Conservation (phyloP, 2,888 invertebrate species). For the Melanostoma scalare region DNA sequence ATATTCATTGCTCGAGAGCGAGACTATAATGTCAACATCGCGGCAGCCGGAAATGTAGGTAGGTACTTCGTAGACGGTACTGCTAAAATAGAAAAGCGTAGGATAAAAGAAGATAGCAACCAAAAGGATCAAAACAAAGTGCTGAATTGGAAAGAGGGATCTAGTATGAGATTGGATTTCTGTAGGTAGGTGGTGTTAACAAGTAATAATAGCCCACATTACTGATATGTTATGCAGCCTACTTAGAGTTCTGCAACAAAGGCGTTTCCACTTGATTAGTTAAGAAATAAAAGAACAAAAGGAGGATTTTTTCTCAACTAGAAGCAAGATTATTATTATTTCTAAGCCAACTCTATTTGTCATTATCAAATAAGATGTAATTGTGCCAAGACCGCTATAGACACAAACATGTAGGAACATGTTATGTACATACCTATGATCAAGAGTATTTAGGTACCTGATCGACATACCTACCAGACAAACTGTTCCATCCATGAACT, state of each 20-base stretch:
- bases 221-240: slow-evolving; percentile 34
- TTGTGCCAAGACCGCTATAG: neutral
- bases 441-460: slow-evolving; percentile 30
- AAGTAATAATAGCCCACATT: slow-evolving; percentile 60
- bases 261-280: slow-evolving; percentile 61
- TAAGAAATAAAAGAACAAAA: slow-evolving; percentile 28
- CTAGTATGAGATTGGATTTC: slow-evolving; percentile 32
- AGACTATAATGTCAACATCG: slow-evolving; percentile 39
- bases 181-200: slow-evolving; percentile 56
- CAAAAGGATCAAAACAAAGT: neutral
- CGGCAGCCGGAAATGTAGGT: slow-evolving; percentile 60
- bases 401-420: slow-evolving; percentile 16
- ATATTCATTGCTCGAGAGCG: slow-evolving; percentile 25
- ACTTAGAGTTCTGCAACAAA: slow-evolving; percentile 47
- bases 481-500: neutral
- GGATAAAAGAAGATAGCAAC: slow-evolving; percentile 42
- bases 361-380: slow-evolving; percentile 16
- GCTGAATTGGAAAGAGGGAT: slow-evolving; percentile 38
- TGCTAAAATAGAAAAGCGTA: slow-evolving; percentile 44
- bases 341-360: slow-evolving; percentile 36
- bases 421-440: neutral
- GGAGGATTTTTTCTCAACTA: slow-evolving; percentile 8
- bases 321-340: slow-evolving; percentile 30
- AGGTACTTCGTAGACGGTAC: no score
- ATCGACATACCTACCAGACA: neutral